Conservation (phyloP, 2,113 vertebrate species). For the Chaetura pelagica region DNA sequence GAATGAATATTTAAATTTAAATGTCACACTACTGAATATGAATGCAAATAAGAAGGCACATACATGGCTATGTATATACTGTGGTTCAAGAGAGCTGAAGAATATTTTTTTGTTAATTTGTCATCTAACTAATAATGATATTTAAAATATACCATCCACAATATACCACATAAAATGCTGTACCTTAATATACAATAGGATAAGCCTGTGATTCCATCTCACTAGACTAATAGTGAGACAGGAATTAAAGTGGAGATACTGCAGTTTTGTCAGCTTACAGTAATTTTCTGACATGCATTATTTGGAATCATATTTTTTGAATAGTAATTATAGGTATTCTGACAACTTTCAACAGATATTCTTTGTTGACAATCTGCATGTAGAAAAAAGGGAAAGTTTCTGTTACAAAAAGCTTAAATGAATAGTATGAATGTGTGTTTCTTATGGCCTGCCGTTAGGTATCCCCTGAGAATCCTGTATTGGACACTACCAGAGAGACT, state of each 20-base stretch:
- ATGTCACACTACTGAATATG: slow-evolving; percentile 27
- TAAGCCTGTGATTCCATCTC: neutral
- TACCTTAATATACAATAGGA: neutral
- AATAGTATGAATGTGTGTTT: neutral
- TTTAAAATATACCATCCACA: neutral
- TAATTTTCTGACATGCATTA: neutral
- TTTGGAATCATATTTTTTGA: neutral
- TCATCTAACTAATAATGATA: neutral
- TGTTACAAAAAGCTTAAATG: neutral
- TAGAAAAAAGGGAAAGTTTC: neutral
- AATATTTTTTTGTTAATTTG: neutral
- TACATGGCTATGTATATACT: neutral
- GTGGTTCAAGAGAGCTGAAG: neutral
- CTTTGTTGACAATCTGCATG: neutral
- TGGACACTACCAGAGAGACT: neutral
- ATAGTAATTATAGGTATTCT: neutral
- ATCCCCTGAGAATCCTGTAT: neutral
- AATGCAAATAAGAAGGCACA: neutral
- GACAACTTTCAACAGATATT: neutral
- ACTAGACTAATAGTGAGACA: neutral
- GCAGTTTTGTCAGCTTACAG: neutral
- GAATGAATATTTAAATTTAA: slow-evolving; percentile 50
- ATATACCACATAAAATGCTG: neutral
- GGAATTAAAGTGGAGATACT: neutral
- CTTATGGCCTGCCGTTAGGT: neutral